Evolutionary conservation across 2,113 vertebrate genomes (phyloP), one percentile per base, ranked within the genome.

Genomic region (Oryzias javanicus): DNA sequence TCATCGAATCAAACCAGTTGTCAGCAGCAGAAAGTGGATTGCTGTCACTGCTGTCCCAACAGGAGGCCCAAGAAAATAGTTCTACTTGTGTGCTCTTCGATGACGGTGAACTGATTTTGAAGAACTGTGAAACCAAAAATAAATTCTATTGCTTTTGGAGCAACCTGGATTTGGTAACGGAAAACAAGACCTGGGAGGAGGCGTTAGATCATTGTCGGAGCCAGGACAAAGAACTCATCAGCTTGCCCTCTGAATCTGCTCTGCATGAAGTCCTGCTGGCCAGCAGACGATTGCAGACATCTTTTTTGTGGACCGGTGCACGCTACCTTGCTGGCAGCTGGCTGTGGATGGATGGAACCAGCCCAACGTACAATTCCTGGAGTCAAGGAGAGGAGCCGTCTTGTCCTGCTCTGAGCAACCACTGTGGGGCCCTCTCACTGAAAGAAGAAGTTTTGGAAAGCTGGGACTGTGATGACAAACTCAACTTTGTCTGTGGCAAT

Each of bases 171-270:
- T 64, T 79, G 52, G 52, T 83, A 16, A 58, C 49, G 5, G 60
- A 60, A 55, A 80, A 57, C 0, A 73, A 63, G 52, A 70, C 70
- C 0, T 83, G 86, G 86, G 69, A 86, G 61, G 69, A 76, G 45
- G 82, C 80, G 0, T 19, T 82, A 20, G 49, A 60, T 15, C 35
- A 56, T 1, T 83, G 82, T 40, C 73, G 24, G 18, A 0, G 15
- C 3, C 5, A 49, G 19, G 1, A 24, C 41, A 59, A 5, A 0
- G 53, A 86, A 27, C 70, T 88, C 17, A 40, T 74, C 60, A 80
- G 67, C 48, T 5, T 76, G 61, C 0, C 14, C 18, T 55, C 42
- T 2, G 14, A 55, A 15, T 4, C 16, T 16, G 19, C 22, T 16
- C 41, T 69, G 64, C 1, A 3, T 40, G 0, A 53, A 20, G 44